Evolutionary conservation across 1,140 invertebrate genomes (phyloP).

Genomic region (Euschistus heros): DNA sequence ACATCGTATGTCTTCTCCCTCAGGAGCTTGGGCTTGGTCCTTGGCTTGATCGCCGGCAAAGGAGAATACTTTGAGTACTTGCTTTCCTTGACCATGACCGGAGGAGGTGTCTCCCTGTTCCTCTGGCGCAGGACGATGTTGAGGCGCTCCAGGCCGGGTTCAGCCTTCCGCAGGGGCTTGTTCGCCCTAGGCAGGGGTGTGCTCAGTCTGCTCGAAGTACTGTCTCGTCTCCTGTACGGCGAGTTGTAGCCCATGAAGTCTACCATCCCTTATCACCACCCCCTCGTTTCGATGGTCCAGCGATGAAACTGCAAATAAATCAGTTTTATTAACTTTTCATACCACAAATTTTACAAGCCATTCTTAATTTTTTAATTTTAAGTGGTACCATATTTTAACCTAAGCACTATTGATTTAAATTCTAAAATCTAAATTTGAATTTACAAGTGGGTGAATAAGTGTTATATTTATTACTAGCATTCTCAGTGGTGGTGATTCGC

Average conservation of each 20-base stretch:
- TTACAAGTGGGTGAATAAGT: no score
- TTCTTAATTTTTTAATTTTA: no score
- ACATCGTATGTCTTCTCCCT: slow-evolving; percentile 16
- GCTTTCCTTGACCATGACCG: background rate
- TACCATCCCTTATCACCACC: background rate
- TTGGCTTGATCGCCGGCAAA: slow-evolving; percentile 2
- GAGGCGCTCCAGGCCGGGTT: background rate
- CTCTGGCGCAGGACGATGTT: background rate
- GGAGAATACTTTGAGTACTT: background rate
- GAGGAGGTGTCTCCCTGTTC: background rate
- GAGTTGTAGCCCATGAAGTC: slow-evolving; percentile 1
- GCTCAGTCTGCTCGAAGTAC: background rate
- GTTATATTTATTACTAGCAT: no score
- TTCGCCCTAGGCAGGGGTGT: background rate
- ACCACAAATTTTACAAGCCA: no score
- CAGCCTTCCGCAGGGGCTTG: background rate
- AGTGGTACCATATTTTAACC: no score
- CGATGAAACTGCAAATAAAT: no score
- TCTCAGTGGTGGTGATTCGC: no score
- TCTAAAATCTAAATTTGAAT: no score
- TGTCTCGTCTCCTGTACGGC: background rate
- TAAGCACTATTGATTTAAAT: no score
- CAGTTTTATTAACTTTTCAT: no score
- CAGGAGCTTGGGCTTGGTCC: slow-evolving; percentile 4
- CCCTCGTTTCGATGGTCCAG: no score